phyloP scores from a whole-genome alignment of 2,888 invertebrate genomes.

The Acanthoscelides obtectus region DNA sequence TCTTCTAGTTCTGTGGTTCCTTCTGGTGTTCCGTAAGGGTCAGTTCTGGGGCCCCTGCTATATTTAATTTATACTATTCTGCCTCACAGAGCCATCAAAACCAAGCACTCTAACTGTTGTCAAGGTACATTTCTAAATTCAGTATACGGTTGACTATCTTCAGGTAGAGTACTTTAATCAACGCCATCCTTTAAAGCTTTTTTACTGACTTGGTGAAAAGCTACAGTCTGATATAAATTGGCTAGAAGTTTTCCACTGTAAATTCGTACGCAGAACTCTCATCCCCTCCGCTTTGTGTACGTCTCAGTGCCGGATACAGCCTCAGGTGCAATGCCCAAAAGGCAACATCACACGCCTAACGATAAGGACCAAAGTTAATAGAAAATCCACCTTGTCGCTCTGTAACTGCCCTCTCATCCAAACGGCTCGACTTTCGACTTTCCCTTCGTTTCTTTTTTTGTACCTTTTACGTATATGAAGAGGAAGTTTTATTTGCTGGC shows the following conservation, averaged over 20 bases:
- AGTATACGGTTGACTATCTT: too few relatives aligned
- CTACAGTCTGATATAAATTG: neutral
- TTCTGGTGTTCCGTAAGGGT: too few relatives aligned
- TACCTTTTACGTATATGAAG: neutral
- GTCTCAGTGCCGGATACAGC: neutral
- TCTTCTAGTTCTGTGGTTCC: too few relatives aligned
- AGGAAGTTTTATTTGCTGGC: neutral
- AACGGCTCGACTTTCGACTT: neutral
- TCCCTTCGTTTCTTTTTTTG: neutral
- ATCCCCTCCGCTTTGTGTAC: neutral
- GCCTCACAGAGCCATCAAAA: too few relatives aligned
- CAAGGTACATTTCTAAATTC: too few relatives aligned
- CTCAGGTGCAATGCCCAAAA: neutral
- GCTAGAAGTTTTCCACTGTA: neutral
- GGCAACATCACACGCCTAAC: neutral
- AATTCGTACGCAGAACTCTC: neutral
- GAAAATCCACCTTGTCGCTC: neutral
- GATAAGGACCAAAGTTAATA: neutral
- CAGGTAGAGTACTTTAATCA: too few relatives aligned
- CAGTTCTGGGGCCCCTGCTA: too few relatives aligned
- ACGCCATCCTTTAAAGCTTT: too few relatives aligned
- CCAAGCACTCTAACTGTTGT: too few relatives aligned
- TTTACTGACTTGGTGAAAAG: too few relatives aligned
- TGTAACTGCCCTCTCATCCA: neutral
- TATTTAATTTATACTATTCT: too few relatives aligned